Evolutionary conservation across 2,888 invertebrate species (phyloP), one percentile per base, ranked within the genome.

Genomic region (Parascotia fuliginaria): DNA sequence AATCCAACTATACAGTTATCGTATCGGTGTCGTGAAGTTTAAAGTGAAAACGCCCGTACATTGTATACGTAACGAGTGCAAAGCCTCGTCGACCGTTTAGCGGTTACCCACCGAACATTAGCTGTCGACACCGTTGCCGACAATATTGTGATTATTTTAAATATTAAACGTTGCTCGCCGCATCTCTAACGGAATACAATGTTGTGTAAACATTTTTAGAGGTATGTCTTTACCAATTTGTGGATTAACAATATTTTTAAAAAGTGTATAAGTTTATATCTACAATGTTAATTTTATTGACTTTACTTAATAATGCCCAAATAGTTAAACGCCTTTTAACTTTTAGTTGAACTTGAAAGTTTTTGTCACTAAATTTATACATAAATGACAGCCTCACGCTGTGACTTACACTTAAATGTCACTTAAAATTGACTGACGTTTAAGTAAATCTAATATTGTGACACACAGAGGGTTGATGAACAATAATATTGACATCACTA

Each of bases 71-170:
- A 57, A 57, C 40, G 53, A 57, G 70, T 61, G 60, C 61, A 62
- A 66, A 42, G 60, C 49, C 36, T 42, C 57, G 50, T 49, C 55
- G 64, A 66, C 67, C 75, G 71, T 65, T 78, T 70, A 74, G 79
- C 56, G 76, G 79, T 73, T 61, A 48, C 52, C 71, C 71, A 60
- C 66, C 62, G 61, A 65, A 69, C 68, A 69, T 67, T 67, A 66
- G 58, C 64, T 58, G 65, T 60, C 66, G 43, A 66, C 60, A 67
- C 60, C 42, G 64, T 60, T 67, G 59, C 62, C 68, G 60, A 71
- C 70, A 58, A 67, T 65, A 67, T 64, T 60, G 64, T 69, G 60
- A 73, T 70, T 62, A 65, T 68, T 67, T 67, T 65, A 68, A 67
- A 67, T 65, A 68, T 65, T 60, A 61, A 67, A 68, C 46, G 52